Evolutionary conservation across 2,888 invertebrate genomes (phyloP), one percentile per base, ranked within the genome.

Genomic region (Rhodophaea formosa): DNA sequence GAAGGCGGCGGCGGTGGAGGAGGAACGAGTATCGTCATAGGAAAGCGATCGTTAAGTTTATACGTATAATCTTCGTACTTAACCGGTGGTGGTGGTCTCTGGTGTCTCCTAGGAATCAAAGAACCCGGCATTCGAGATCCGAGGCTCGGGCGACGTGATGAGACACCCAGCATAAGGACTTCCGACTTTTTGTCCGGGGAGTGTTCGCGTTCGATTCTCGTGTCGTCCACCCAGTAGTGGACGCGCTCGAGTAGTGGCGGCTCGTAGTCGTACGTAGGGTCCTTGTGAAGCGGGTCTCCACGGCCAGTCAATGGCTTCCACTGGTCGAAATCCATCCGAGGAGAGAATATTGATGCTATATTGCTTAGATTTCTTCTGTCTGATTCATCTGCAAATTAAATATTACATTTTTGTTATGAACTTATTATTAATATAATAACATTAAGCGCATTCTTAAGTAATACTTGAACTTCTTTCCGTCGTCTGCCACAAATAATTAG

Each of bases 251-350:
- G 82, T 2, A 95, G 94, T 0, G 96, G 96, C 0, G 96, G 96
- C 58, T 96, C 95, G 77, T 96, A 96, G 77, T 96, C 96, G 77
- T 95, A 96, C 0, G 96, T 96, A 8, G 96, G 96, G 75, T 96
- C 96, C 75, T 96, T 96, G 71, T 95, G 95, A 49, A 96, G 77
- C 0, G 96, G 96, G 80, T 96, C 96, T 0, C 96, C 96, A 58
- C 95, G 94, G 6, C 96, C 96, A 46, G 96, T 92, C 62, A 91
- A 66, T 0, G 96, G 96, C 63, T 95, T 95, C 96, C 96, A 96
- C 81, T 96, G 96, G 70, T 96, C 95, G 80, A 96, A 96, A 77
- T 96, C 95, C 93, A 96, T 94, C 12, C 95, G 93, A 0, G 96
- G 96, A 0, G 94, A 94, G 72, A 95, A 95, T 60, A 94, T 80